Base-by-base conservation (phyloP, 2,113 vertebrate species). In the Elaphurus davidianus region DNA sequence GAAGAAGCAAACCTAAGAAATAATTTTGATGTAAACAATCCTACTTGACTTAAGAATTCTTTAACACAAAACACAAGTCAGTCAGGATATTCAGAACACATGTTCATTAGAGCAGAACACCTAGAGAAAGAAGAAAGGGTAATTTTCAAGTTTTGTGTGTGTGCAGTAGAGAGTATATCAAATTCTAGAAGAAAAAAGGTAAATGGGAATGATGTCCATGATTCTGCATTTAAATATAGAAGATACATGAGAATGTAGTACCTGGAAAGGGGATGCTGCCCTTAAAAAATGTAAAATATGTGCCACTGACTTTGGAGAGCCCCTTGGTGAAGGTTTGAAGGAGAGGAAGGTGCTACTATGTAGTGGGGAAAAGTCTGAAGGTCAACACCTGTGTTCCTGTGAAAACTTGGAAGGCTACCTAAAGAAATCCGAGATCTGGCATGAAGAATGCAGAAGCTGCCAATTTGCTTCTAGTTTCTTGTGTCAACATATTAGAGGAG, bases 11-110 rank as follows among this genome's bases (percentile, higher is more conserved):
- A 71, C 12, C n/a, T 76, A 62, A 27, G 47, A 85, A 78, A 96
- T 87, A 94, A 87, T 88, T 74, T 74, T 83, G 7, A 45, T 91
- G 8, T 88, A 93, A 97, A 93, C 25, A 94, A 88, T 91, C 91
- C 92, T 94, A 78, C 88, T 94, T 93, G 76, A 83, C 67, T 76
- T 94, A 78, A 30, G 36, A 11, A 91, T 93, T 90, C 36, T 92
- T 95, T 93, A 82, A 71, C 85, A 86, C 45, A 76, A 78, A 78
- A 28, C 21, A 90, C 50, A 93, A 43, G 76, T 84, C 19, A 40
- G 14, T 96, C 45, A 25, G 43, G 47, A 86, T 94, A 91, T 87
- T 96, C 27, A 83, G 23, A 90, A 59, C 21, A 82, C 7, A 10
- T 60, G 40, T 11, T 64, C 60, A 62, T 54, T 55, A 13, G 23